phyloP scores from a whole-genome alignment of 2,888 invertebrate genomes.

The Drosophila percnosoma region DNA sequence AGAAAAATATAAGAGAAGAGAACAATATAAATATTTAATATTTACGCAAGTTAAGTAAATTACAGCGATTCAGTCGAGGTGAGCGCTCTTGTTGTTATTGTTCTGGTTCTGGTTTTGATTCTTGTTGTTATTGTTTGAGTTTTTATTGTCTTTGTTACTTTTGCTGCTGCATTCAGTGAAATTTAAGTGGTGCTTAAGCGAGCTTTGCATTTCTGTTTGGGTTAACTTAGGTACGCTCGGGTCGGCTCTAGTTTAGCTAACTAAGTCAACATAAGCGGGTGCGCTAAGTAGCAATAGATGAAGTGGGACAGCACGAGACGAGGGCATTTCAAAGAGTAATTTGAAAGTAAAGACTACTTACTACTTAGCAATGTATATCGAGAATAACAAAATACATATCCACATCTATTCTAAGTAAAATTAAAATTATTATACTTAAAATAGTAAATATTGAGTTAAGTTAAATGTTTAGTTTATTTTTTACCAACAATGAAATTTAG shows the following conservation, averaged over 20 bases:
- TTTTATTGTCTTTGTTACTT: slow-evolving; percentile 19
- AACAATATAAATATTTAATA: slow-evolving; percentile 81
- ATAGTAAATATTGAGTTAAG: neutral
- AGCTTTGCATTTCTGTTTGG: slow-evolving; percentile 52
- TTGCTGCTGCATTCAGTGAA: slow-evolving; percentile 29
- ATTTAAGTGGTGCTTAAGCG: slow-evolving; percentile 48
- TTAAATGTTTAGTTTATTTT: neutral
- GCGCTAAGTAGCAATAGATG: slow-evolving; percentile 30
- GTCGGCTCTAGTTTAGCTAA: slow-evolving; percentile 34
- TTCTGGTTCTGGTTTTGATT: neutral
- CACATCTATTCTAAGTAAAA: neutral
- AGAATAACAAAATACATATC: neutral
- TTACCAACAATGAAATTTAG: neutral
- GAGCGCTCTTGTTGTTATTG: slow-evolving; percentile 19
- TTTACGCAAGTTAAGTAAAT: slow-evolving; percentile 73
- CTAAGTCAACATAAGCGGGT: slow-evolving; percentile 46
- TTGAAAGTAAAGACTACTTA: slow-evolving; percentile 3
- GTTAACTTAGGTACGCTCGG: slow-evolving; percentile 39
- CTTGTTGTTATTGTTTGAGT: slow-evolving; percentile 12
- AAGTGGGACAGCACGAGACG: slow-evolving; percentile 21
- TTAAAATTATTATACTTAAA: neutral
- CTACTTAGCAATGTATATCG: neutral
- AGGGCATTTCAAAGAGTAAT: slow-evolving; percentile 19
- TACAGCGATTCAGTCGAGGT: slow-evolving; percentile 52
- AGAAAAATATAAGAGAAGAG: slow-evolving; percentile 75